Base-by-base conservation (phyloP, 2,888 invertebrate species). In the Caprella mutica region DNA sequence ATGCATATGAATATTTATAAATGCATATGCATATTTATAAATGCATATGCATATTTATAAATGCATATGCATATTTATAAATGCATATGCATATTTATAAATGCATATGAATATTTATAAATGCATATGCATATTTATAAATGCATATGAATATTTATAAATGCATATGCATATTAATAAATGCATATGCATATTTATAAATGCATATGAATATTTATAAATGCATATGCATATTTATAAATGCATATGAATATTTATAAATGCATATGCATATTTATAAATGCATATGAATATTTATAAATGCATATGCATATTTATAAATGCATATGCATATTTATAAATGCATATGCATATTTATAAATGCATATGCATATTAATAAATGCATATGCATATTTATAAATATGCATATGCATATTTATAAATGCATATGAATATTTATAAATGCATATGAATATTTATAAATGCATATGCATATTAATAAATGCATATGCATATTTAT, bases 281-380 rank as follows among this genome's bases (percentile, higher is more conserved):
- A 53, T 53, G 42, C 42, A 53, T 53, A 53, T 53, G 42, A 42
- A 53, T 53, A 53, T 40, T 42, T 52, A 53, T 53, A 53, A 29
- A 53, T 53, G 42, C 42, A 53, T 43, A 53, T 40, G 42, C 27
- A 53, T 43, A 44, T 43, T 42, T 43, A 53, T 43, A 53, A 42
- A 53, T 43, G 42, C 27, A 53, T 53, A 53, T 53, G 42, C 27
- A 53, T 53, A 53, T 43, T 42, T 53, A 53, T 43, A 53, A 42
- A 53, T 40, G 27, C 42, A 43, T 53, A 53, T 43, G 43, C 43
- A 53, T 43, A 43, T 53, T 43, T 53, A 53, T 43, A 53, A 26
- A 53, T 53, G 43, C 43, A 43, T 53, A 53, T 53, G 43, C 43
- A 53, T 43, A 43, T 2, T n/a, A n/a, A n/a, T n/a, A n/a, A n/a